phyloP scores from a whole-genome alignment of 1,140 invertebrate species.

The Zaprionus ornatus region DNA sequence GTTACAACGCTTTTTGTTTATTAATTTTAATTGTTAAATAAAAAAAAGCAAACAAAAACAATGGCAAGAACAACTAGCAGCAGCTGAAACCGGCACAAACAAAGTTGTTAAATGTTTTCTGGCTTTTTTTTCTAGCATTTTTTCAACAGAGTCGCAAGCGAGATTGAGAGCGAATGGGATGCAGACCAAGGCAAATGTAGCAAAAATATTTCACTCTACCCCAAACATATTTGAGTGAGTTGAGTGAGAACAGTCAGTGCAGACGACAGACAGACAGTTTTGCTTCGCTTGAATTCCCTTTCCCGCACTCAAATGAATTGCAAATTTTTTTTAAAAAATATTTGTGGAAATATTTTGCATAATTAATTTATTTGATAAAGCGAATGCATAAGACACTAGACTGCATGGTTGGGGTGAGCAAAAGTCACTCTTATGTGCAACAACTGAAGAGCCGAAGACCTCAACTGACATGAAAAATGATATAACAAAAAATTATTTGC shows the following conservation, averaged over 20 bases:
- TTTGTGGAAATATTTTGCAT: neutral
- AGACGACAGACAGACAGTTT: neutral
- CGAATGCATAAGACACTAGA: neutral
- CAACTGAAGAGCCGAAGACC: too few species aligned
- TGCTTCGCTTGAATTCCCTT: constrained; percentile 13
- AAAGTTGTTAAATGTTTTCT: constrained; percentile 32
- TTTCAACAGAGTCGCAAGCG: constrained; percentile 12
- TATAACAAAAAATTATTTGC: too few species aligned
- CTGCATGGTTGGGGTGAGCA: too few species aligned
- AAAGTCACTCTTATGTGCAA: too few species aligned
- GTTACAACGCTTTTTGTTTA: constrained; percentile 54
- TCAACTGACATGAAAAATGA: too few species aligned
- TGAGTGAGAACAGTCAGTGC: neutral
- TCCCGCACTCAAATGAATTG: constrained; percentile 15
- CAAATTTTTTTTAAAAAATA: constrained; percentile 16
- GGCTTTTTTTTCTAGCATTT: constrained; percentile 14
- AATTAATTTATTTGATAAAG: constrained; percentile 13
- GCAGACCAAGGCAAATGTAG: constrained; percentile 1
- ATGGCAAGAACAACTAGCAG: neutral
- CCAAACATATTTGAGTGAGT: constrained; percentile 17
- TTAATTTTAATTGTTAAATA: constrained; percentile 57
- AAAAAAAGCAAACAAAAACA: constrained; percentile 20
- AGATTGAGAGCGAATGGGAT: neutral
- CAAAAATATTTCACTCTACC: constrained; percentile 19
- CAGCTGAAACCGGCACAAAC: constrained; percentile 2